Base-by-base conservation (phyloP, 2,113 vertebrate species). In the Lipophrys pholis region DNA sequence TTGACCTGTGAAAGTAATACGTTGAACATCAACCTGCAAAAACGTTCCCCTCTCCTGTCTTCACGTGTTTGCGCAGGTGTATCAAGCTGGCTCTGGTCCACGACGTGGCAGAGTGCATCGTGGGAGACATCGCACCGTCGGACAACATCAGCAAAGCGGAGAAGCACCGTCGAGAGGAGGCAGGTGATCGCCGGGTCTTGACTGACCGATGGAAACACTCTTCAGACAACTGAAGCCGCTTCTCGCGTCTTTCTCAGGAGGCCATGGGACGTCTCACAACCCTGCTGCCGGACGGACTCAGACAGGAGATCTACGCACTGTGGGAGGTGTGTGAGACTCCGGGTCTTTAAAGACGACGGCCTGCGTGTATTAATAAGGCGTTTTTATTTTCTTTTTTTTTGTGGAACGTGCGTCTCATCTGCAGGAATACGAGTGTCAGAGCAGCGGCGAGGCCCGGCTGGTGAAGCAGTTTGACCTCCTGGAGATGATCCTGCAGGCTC, bases 81-180 rank as follows among this genome's bases (percentile, higher is more conserved):
- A 89, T 99, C 67, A 96, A 96, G 67, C 82, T 99, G 80, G 95
- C 97, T 75, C 90, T 99, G 73, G 96, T 98, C 81, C 98, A 99
- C 3, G 98, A 99, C 88, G 95, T 99, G 96, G 97, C 98, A 79
- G 98, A 99, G 76, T 97, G 96, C 89, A 98, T 99, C 80, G 98
- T 98, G 82, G 98, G 98, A 89, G 98, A 99, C 83, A 98, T 99
- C 66, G 94, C 98, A 53, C 98, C 98, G n/a, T 91, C 94, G 58
- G 98, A 99, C 91, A 99, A 98, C 57, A 15, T 99, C 77, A 95
- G 96, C 73, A 99, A 98, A 92, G 94, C 94, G 72, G 98, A 99
- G 87, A 99, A 99, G 70, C 96, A 97, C 91, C 93, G 92, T 54
- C 88, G 94, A 88, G 98, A 99, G 89, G 89, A 99, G 95, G 98